Percentiles rank a stretch among this genome's conserved stretches.
These are phyloP conservation scores for Sceloporus tristichus DNA, from an alignment of 2,113 vertebrate species.

Conservation along the genomic window DNA sequence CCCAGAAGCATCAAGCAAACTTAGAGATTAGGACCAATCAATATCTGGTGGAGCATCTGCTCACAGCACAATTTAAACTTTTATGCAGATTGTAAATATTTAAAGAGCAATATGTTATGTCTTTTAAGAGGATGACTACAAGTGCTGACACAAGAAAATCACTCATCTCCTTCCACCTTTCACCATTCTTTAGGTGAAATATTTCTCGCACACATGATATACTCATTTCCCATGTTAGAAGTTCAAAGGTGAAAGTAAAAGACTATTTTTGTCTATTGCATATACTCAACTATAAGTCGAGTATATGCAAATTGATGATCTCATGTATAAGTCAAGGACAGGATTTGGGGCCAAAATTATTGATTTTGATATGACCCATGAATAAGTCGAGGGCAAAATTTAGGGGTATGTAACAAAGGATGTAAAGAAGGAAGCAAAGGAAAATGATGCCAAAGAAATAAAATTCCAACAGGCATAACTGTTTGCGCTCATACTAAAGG, in stretches of 20 bases:
- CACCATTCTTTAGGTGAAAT: neutral
- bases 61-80: neutral
- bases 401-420: no score
- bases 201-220: neutral
- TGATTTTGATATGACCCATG: no score
- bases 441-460: no score
- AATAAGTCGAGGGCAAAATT: no score
- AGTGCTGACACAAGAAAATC: neutral
- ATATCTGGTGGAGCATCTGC: neutral
- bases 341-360: no score
- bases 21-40: neutral
- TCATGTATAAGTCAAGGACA: no score
- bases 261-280: neutral
- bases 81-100: constrained; percentile 3
- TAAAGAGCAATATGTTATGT: neutral
- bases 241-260: neutral
- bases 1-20: neutral
- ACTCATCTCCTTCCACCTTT: neutral
- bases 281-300: no score
- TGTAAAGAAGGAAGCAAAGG: no score
- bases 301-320: no score
- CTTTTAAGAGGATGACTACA: constrained; percentile 4
- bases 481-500: no score
- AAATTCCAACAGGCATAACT: no score
- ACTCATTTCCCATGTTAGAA: neutral